Conservation (phyloP, 2,888 invertebrate genomes). For the Polylopha cassiicola region DNA sequence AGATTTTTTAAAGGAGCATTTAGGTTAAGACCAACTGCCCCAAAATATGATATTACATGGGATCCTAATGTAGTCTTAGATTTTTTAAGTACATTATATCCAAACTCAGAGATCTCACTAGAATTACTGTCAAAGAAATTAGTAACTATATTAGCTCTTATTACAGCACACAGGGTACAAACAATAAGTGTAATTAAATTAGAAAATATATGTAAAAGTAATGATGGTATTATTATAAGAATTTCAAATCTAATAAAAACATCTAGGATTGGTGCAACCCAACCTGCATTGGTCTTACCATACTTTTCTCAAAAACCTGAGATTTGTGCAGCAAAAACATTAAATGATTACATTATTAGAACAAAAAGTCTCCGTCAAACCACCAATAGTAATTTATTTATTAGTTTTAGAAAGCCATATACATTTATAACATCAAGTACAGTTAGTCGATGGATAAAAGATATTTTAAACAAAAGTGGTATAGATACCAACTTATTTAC, state of each 20-base stretch:
- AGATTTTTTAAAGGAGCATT: constrained; percentile 17
- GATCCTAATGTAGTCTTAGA: constrained; percentile 9
- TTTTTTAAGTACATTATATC: constrained; percentile 3
- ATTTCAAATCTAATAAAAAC: constrained; percentile 17
- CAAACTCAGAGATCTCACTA: constrained; percentile 6
- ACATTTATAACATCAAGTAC: not conserved
- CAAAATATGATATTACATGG: constrained; percentile 18
- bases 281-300: constrained; percentile 4
- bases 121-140: constrained; percentile 11
- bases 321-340: constrained; percentile 7
- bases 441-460: constrained; percentile 9
- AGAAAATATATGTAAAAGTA: constrained; percentile 1
- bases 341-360: constrained; percentile 1
- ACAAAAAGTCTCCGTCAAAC: not conserved
- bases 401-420: constrained; percentile 1
- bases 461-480: constrained; percentile 1
- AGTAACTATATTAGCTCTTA: constrained; percentile 12
- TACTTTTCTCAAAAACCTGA: not conserved
- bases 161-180: constrained; percentile 15
- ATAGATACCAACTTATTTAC: constrained; percentile 2
- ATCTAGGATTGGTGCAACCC: constrained; percentile 1
- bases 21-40: constrained; percentile 4
- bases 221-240: constrained; percentile 7
- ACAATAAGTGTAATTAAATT: constrained; percentile 11
- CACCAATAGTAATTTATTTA: not conserved